Percentiles rank a stretch among this genome's conserved stretches.
Evolutionary conservation across 2,113 vertebrate genomes (phyloP).

Genomic region (Albula goreensis): DNA sequence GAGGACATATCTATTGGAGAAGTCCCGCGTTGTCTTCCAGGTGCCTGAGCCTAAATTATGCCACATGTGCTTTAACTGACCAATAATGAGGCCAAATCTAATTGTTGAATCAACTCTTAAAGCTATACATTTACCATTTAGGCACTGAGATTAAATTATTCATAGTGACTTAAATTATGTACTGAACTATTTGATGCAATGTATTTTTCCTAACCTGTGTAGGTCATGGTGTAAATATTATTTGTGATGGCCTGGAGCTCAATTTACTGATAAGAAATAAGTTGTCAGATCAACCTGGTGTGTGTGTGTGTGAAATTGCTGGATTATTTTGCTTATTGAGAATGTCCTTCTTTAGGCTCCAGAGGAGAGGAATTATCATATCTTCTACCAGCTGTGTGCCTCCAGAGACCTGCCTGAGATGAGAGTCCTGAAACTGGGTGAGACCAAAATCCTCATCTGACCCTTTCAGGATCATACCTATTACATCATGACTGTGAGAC

Average conservation of each 20-base stretch:
- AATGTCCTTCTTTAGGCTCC: constrained; percentile 49
- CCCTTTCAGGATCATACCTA: not conserved
- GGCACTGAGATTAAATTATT: no score
- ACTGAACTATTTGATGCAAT: not conserved
- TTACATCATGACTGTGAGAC: not conserved
- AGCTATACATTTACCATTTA: no score
- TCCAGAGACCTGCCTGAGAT: constrained; percentile 65
- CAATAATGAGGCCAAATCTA: not conserved
- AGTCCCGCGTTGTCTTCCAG: constrained; percentile 79
- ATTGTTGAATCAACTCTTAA: not conserved
- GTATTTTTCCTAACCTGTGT: not conserved
- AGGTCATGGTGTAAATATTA: not conserved
- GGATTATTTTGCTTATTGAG: not conserved
- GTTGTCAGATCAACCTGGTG: no score
- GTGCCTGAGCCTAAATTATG: constrained; percentile 41
- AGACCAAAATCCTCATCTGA: constrained; percentile 36
- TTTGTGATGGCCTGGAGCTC: not conserved
- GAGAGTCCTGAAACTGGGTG: constrained; percentile 68
- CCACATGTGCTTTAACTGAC: not conserved
- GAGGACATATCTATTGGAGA: constrained; percentile 79
- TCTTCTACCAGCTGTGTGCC: constrained; percentile 79
- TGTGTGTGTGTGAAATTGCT: not conserved
- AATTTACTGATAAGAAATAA: not conserved
- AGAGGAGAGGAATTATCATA: constrained; percentile 75
- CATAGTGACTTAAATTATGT: no score